Percentiles rank a stretch among this genome's conserved stretches.
Conservation (phyloP, 2,888 invertebrate genomes). For the Gerris lacustris region DNA sequence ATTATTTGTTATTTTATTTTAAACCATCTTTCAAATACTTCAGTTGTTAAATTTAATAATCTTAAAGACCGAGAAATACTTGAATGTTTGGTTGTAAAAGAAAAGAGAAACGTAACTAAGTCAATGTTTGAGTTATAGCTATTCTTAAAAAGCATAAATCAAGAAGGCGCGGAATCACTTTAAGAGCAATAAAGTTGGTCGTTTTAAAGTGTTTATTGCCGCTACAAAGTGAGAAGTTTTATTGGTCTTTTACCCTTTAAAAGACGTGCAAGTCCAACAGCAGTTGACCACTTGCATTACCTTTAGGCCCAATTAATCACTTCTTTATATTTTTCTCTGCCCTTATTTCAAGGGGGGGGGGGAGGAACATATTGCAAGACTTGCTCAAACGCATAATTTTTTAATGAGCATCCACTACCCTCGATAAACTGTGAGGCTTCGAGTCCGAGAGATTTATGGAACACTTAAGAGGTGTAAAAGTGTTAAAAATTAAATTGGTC, state of each 20-base stretch:
- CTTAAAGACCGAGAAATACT: too few species aligned
- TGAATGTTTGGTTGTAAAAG: too few species aligned
- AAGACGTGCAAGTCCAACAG: background rate
- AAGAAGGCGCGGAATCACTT: background rate
- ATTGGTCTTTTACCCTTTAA: background rate
- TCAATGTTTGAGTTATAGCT: too few species aligned
- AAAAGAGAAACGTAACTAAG: too few species aligned
- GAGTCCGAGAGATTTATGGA: background rate
- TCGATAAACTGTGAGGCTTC: background rate
- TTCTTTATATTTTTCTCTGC: background rate
- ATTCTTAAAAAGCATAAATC: background rate
- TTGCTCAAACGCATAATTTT: background rate
- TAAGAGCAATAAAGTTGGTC: background rate
- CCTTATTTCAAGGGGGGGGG: background rate
- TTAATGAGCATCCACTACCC: conserved; percentile 1
- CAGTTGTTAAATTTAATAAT: too few species aligned
- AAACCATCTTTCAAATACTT: too few species aligned
- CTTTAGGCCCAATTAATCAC: background rate
- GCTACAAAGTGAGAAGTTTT: background rate
- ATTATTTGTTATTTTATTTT: too few species aligned
- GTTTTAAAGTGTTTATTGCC: background rate
- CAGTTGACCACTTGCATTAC: background rate
- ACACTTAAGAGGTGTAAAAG: background rate
- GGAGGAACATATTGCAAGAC: too few species aligned
- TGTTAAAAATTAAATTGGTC: conserved; percentile 5